A percentile compares a stretch with the other conserved stretches of the same genome.
Conservation (phyloP, 2,113 vertebrate species). For the Hemiscyllium ocellatum region DNA sequence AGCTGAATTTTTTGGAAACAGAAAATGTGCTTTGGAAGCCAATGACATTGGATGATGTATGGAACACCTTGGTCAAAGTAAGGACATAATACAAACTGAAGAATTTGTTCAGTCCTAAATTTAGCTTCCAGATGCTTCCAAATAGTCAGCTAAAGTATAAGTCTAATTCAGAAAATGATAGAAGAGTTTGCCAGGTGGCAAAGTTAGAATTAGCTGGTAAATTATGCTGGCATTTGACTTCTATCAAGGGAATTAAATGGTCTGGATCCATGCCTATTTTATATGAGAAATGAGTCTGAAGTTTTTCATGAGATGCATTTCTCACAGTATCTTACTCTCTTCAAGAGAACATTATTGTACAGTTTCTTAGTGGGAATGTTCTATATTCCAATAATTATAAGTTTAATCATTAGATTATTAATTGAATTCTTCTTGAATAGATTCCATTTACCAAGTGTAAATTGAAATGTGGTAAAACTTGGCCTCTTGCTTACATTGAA, state of each 20-base stretch:
- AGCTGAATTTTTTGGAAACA: neutral
- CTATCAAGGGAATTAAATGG: neutral
- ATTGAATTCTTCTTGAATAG: neutral
- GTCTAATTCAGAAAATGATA: neutral
- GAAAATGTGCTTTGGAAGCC: neutral
- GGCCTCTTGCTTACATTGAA: neutral
- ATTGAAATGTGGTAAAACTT: neutral
- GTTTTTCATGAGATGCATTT: neutral
- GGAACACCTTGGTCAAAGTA: neutral
- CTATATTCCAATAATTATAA: neutral
- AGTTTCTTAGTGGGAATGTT: slow-evolving; percentile 17
- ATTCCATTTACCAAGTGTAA: neutral
- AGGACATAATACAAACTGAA: neutral
- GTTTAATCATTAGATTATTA: slow-evolving; percentile 17
- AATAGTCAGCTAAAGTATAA: neutral
- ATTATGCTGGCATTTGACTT: neutral
- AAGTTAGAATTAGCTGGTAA: neutral
- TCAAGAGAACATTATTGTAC: slow-evolving; percentile 15
- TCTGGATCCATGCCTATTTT: neutral
- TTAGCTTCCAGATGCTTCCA: slow-evolving; percentile 16
- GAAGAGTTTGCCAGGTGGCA: neutral
- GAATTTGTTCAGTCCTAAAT: neutral
- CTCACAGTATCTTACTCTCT: slow-evolving; percentile 14
- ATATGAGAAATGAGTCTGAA: slow-evolving; percentile 3
- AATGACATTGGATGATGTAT: neutral